Percentiles rank a stretch among this genome's conserved stretches.
These are phyloP conservation scores for Melipona quadrifasciata DNA, from an alignment of 1,140 invertebrate species.

Conservation along the genomic window DNA sequence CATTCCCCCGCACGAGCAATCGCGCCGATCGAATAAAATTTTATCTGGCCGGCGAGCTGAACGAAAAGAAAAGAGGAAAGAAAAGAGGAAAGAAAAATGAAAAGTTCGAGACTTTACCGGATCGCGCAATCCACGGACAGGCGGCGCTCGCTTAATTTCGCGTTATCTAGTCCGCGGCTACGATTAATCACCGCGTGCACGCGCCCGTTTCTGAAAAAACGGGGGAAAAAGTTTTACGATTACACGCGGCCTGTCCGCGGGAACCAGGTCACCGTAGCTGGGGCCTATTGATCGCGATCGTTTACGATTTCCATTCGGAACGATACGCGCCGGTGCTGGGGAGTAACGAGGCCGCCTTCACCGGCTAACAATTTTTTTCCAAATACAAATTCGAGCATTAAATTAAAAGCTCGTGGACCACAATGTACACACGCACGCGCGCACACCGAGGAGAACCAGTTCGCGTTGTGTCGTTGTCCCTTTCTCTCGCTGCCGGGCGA, in stretches of 20 bases:
- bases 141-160: constrained; percentile 51
- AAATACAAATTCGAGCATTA: constrained; percentile 62
- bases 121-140: constrained; percentile 34
- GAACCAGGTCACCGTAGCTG: constrained; percentile 42
- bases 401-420: constrained; percentile 52
- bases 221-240: constrained; percentile 51
- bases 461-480: not conserved
- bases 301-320: constrained; percentile 51
- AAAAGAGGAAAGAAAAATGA: not conserved
- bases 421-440: constrained; percentile 27
- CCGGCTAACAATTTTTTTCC: constrained; percentile 31
- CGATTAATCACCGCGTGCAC: constrained; percentile 57
- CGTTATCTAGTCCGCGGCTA: constrained; percentile 54
- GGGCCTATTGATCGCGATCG: constrained; percentile 50
- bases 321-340: constrained; percentile 12
- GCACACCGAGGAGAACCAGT: not conserved
- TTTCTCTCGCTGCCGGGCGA: not conserved
- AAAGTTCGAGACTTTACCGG: not conserved
- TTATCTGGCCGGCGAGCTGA: not conserved
- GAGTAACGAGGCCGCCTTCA: constrained; percentile 50
- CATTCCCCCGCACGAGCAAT: not conserved
- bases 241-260: constrained; percentile 53
- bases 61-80: not conserved
- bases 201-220: not conserved
- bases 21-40: constrained; percentile 32